Conservation (phyloP, 2,797 vertebrate genomes). For the Notoglanidium macrostoma region DNA sequence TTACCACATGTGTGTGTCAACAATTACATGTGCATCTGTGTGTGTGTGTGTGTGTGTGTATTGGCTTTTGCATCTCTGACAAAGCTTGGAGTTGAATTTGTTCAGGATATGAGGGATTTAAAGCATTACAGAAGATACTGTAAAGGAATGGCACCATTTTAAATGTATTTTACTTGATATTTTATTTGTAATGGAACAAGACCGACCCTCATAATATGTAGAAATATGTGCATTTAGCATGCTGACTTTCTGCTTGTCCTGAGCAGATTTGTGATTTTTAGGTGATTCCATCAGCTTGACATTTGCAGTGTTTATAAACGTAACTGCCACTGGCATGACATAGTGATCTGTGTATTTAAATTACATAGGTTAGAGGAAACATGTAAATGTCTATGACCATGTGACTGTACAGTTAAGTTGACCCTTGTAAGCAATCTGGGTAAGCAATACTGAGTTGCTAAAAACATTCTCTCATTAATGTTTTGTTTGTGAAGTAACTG, state of each 20-base stretch:
- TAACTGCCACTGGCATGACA: not conserved
- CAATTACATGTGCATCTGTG: not conserved
- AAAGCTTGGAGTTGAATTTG: not conserved
- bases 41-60: not conserved
- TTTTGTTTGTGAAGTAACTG: not conserved
- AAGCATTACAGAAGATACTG: not conserved
- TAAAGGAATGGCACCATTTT: not conserved
- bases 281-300: not conserved
- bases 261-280: not conserved
- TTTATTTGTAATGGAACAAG: not conserved
- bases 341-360: not conserved
- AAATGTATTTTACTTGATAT: not conserved
- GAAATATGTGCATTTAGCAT: not conserved
- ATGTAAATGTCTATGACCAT: not conserved
- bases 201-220: not conserved
- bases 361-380: slow-evolving; percentile 1
- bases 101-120: not conserved
- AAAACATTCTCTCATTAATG: not conserved
- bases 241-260: not conserved
- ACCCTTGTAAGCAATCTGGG: not conserved
- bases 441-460: not conserved
- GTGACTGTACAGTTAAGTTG: not conserved
- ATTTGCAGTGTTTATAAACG: not conserved
- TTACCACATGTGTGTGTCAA: not conserved
- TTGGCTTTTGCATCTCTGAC: not conserved